These are phyloP conservation scores for Platycheirus rosarum DNA, from an alignment of 2,888 invertebrate genomes.

Conservation along the genomic window DNA sequence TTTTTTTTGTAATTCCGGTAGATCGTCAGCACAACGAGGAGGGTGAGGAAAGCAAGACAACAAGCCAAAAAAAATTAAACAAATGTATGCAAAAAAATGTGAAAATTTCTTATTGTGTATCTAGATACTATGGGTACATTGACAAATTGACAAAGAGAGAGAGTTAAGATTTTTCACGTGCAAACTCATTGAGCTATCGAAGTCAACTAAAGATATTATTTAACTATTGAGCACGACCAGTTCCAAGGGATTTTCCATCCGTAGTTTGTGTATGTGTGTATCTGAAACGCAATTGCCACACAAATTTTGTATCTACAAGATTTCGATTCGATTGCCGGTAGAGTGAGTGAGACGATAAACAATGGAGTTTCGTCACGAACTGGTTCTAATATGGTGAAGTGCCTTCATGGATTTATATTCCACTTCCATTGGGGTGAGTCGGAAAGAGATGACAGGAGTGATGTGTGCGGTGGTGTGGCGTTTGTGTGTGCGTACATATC, in stretches of 20 bases:
- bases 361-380: constrained; percentile 68
- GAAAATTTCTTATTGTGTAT: constrained; percentile 73
- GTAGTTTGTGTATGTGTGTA: constrained; percentile 58
- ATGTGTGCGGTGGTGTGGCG: not conserved
- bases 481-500: constrained; percentile 37
- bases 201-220: constrained; percentile 83
- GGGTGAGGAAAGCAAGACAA: constrained; percentile 50
- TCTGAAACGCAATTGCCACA: constrained; percentile 61
- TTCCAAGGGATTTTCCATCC: constrained; percentile 74
- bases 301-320: constrained; percentile 42
- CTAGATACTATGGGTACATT: constrained; percentile 63
- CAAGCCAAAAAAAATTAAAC: constrained; percentile 49
- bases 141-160: constrained; percentile 75
- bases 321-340: not conserved
- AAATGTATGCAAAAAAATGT: constrained; percentile 62
- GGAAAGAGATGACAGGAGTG: constrained; percentile 44
- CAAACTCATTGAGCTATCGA: constrained; percentile 83
- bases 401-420: constrained; percentile 19
- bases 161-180: constrained; percentile 81
- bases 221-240: constrained; percentile 77
- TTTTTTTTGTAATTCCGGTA: constrained; percentile 62
- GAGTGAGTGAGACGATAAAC: constrained; percentile 33
- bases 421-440: constrained; percentile 16
- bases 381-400: constrained; percentile 50
- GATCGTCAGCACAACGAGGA: constrained; percentile 38